Percentiles rank a stretch among this genome's conserved stretches.
Evolutionary conservation across 2,113 vertebrate species (phyloP).

Genomic region (Atractosteus spatula): DNA sequence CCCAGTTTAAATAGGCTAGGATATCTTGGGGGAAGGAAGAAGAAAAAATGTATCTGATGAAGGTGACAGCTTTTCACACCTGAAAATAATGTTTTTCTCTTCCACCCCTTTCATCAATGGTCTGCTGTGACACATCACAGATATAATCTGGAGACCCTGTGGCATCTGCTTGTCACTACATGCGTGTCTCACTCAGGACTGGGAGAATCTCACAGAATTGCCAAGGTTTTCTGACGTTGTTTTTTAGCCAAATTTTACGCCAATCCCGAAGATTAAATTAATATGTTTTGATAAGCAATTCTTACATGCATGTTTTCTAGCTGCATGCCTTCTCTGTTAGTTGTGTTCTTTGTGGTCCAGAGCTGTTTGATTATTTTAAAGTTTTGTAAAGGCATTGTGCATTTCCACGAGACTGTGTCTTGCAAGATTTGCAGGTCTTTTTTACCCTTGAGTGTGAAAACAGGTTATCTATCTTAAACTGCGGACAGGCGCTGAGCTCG

Average conservation of each 20-base stretch:
- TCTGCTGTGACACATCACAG: constrained; percentile 88
- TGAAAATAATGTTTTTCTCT: constrained; percentile 90
- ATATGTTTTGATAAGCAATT: constrained; percentile 27
- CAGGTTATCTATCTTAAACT: too few relatives aligned
- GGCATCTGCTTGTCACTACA: constrained; percentile 90
- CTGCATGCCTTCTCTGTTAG: too few relatives aligned
- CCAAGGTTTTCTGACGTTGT: constrained; percentile 61
- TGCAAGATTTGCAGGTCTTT: too few relatives aligned
- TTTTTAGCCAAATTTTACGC: too few relatives aligned
- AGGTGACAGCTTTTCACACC: constrained; percentile 95
- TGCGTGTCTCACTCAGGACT: constrained; percentile 76
- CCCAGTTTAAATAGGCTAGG: constrained; percentile 83
- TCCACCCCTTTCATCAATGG: constrained; percentile 84
- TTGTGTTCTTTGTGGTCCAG: too few relatives aligned
- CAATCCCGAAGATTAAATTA: constrained; percentile 68
- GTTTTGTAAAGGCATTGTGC: too few relatives aligned
- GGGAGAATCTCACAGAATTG: constrained; percentile 69
- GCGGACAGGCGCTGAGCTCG: too few relatives aligned
- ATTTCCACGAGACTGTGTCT: too few relatives aligned
- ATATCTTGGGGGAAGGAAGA: constrained; percentile 59
- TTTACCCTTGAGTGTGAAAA: too few relatives aligned
- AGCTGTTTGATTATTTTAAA: too few relatives aligned
- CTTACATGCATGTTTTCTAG: too few relatives aligned
- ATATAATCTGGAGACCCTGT: constrained; percentile 85
- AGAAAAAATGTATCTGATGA: constrained; percentile 81